A percentile compares a stretch with the other conserved stretches of the same genome.
These are phyloP conservation scores for Alcedo atthis DNA, from an alignment of 2,797 vertebrate genomes.

Conservation along the genomic window DNA sequence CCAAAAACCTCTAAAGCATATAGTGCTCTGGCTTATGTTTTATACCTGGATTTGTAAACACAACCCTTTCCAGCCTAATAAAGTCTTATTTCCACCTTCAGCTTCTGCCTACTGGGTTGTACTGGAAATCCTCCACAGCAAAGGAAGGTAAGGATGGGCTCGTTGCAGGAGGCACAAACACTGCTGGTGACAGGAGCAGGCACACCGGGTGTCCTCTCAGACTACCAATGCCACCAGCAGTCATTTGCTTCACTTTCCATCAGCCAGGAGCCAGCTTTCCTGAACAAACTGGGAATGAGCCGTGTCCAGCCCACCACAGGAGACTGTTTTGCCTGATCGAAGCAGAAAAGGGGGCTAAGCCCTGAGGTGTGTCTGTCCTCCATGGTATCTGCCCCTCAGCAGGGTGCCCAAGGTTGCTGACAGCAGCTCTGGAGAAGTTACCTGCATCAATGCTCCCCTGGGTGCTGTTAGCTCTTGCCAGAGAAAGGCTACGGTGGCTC, in stretches of 20 bases:
- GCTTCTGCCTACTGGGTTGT: background rate
- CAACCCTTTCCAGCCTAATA: background rate
- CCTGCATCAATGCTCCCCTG: conserved; percentile 97
- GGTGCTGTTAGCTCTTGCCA: conserved; percentile 94
- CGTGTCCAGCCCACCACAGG: background rate
- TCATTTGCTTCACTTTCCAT: background rate
- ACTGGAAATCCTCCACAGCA: conserved; percentile 35
- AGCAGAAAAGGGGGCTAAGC: background rate
- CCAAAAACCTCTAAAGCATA: background rate
- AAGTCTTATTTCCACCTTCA: conserved; percentile 35
- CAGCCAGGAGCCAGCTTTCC: background rate
- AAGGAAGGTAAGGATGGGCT: background rate
- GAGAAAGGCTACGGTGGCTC: conserved; percentile 95
- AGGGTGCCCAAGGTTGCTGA: background rate
- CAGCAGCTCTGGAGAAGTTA: conserved; percentile 47
- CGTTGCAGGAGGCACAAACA: background rate
- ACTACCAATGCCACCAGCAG: background rate
- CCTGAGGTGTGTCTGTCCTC: background rate
- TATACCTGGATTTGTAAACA: background rate
- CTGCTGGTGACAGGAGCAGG: background rate
- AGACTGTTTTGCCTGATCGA: background rate
- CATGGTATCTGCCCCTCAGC: background rate
- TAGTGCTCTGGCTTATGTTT: conserved; percentile 8
- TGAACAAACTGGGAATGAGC: background rate
- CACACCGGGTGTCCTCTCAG: background rate